Evolutionary conservation across 1,140 invertebrate genomes (phyloP).

Genomic region (Drosophila eugracilis): DNA sequence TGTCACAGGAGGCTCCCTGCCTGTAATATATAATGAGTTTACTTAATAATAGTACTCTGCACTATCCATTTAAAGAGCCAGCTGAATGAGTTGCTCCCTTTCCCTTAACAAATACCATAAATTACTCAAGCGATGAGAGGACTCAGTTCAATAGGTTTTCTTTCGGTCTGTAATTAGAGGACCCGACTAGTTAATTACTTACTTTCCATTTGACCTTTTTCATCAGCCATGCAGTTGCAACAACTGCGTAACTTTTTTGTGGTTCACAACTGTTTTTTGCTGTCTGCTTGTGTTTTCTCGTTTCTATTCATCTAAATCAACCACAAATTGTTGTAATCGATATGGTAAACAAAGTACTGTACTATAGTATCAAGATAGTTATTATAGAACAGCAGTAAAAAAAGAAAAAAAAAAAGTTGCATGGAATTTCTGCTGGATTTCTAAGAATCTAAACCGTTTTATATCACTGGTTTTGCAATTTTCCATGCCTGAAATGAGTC

Average conservation of each 20-base stretch:
- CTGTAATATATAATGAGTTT: constrained; percentile 15
- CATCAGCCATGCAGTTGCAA: constrained; percentile 5
- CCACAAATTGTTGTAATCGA: constrained; percentile 51
- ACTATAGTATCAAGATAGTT: background rate
- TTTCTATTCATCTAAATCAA: background rate
- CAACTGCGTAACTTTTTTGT: constrained; percentile 26
- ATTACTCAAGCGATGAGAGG: constrained; percentile 23
- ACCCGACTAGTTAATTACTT: constrained; percentile 38
- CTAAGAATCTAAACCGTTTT: constrained; percentile 18
- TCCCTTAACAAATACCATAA: constrained; percentile 8
- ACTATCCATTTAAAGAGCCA: constrained; percentile 24
- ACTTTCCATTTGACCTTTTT: constrained; percentile 41
- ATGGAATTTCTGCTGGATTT: constrained; percentile 32
- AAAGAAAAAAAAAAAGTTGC: constrained; percentile 19
- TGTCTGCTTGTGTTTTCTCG: background rate
- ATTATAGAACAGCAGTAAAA: background rate
- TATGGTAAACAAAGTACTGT: background rate
- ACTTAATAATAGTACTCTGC: constrained; percentile 29
- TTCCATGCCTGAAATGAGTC: constrained; percentile 18
- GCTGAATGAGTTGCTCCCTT: constrained; percentile 1
- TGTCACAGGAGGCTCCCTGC: background rate
- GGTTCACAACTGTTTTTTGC: constrained; percentile 10
- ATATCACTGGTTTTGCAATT: constrained; percentile 5
- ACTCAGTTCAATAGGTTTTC: constrained; percentile 10
- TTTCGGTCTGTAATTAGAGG: constrained; percentile 39